Evolutionary conservation across 2,797 vertebrate species (phyloP), one percentile per base, ranked within the genome.

Genomic region (Halcyon chelicuti): DNA sequence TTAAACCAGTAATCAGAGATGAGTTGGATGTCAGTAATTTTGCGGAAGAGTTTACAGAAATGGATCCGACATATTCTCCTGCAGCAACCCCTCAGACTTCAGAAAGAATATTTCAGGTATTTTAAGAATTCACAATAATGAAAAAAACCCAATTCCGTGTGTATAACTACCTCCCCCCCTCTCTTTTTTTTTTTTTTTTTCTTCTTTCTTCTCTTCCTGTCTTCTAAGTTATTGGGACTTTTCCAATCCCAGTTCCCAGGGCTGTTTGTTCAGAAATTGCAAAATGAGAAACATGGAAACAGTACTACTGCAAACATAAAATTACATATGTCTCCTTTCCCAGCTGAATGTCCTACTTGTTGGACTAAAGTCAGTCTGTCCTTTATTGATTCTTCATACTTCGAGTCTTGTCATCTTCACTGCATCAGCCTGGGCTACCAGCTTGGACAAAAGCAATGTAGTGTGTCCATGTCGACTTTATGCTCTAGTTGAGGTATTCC

Each of bases 11-110:
- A 86, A 99, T 99, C 88, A 98, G 99, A 78, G 99, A 99, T 44
- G 99, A 99, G 88, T 95, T 99, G 92, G 99, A 99, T n/a, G 99
- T 99, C 96, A 99, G 99, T 92, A 99, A 99, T 97, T 99, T 99
- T 97, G 99, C 99, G 3, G 99, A 99, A 9, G 99, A 99, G 96
- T 99, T 99, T 98, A 99, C 99, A 14, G 99, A 99, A 96, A 99
- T 99, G 99, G 99, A 99, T 95, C 99, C 99, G 5, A 99, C 99
- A 9, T 99, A 99, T 88, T 99, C 99, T 40, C 99, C 99, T 1
- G 99, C 99, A 18, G 99, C 99, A 20, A 98, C 99, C 88, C 99
- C 99, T 76, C 99, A 99, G 98, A 99, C 99, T 97, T 99, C 99
- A 19, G 99, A 99, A 97, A 98, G 98, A 93, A 99, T 99, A 97